Conservation (phyloP, 2,113 vertebrate species). For the Hippoglossus stenolepis region DNA sequence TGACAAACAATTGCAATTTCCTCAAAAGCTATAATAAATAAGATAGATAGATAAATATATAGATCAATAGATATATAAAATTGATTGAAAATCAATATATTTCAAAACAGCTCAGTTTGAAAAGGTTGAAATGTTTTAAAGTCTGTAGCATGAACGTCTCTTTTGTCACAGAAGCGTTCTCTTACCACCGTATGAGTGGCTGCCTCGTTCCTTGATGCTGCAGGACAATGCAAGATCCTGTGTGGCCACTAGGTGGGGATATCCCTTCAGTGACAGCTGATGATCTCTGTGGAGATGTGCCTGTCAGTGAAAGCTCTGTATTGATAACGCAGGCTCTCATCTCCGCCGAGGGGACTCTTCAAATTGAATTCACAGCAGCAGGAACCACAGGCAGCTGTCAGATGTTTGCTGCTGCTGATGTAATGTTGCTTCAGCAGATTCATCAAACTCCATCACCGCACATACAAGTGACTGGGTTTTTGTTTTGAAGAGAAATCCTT, state of each 20-base stretch:
- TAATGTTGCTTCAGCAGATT: constrained; percentile 6
- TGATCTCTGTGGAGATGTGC: constrained; percentile 1
- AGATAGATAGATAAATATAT: no score
- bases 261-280: constrained; percentile 45
- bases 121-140: background rate
- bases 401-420: background rate
- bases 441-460: background rate
- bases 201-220: background rate
- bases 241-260: constrained; percentile 73
- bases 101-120: background rate
- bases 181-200: background rate
- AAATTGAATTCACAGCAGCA: constrained; percentile 3
- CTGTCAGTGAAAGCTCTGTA: constrained; percentile 7
- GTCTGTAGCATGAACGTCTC: background rate
- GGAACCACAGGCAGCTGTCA: constrained; percentile 4
- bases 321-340: constrained; percentile 27
- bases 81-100: background rate
- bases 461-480: background rate
- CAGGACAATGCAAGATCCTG: constrained; percentile 44
- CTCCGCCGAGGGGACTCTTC: background rate
- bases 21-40: no score
- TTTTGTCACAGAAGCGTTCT: background rate
- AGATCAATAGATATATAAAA: no score
- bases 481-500: background rate
- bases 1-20: no score